These are phyloP conservation scores for Drosophila asahinai DNA, from an alignment of 1,140 invertebrate species.

Conservation along the genomic window DNA sequence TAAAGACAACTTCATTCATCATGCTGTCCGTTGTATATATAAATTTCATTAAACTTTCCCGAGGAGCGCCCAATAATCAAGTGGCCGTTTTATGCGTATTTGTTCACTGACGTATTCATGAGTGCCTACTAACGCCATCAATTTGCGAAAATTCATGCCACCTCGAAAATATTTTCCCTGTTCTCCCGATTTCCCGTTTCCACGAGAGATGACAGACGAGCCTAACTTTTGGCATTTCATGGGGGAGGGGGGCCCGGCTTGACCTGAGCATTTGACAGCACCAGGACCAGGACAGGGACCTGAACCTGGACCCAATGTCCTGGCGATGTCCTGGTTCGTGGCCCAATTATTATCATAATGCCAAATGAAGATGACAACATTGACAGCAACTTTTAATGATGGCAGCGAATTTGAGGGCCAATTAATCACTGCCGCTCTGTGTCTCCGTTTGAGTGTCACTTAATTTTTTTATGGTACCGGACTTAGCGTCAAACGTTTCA, in stretches of 20 bases:
- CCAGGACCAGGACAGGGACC: slow-evolving; percentile 13
- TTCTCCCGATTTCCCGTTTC: background rate
- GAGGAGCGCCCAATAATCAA: slow-evolving; percentile 60
- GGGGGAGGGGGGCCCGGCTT: background rate
- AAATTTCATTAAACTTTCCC: slow-evolving; percentile 78
- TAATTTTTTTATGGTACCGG: slow-evolving; percentile 64
- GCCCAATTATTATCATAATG: slow-evolving; percentile 81
- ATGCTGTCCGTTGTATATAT: slow-evolving; percentile 62
- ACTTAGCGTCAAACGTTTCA: slow-evolving; percentile 51
- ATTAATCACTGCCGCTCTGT: slow-evolving; percentile 70
- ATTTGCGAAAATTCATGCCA: slow-evolving; percentile 44
- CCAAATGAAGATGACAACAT: slow-evolving; percentile 79
- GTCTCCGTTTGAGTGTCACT: slow-evolving; percentile 69
- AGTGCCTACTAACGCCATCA: slow-evolving; percentile 69
- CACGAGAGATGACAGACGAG: slow-evolving; percentile 29
- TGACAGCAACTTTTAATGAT: slow-evolving; percentile 80
- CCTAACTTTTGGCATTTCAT: slow-evolving; percentile 51
- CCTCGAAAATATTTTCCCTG: background rate
- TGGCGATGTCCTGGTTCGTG: slow-evolving; percentile 31
- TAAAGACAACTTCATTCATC: slow-evolving; percentile 65
- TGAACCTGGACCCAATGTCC: slow-evolving; percentile 20
- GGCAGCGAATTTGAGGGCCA: slow-evolving; percentile 57
- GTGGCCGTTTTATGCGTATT: slow-evolving; percentile 69
- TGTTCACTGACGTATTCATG: slow-evolving; percentile 77
- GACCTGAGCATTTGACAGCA: slow-evolving; percentile 65